phyloP scores from a whole-genome alignment of 2,113 vertebrate species.

The Hoplias malabaricus region DNA sequence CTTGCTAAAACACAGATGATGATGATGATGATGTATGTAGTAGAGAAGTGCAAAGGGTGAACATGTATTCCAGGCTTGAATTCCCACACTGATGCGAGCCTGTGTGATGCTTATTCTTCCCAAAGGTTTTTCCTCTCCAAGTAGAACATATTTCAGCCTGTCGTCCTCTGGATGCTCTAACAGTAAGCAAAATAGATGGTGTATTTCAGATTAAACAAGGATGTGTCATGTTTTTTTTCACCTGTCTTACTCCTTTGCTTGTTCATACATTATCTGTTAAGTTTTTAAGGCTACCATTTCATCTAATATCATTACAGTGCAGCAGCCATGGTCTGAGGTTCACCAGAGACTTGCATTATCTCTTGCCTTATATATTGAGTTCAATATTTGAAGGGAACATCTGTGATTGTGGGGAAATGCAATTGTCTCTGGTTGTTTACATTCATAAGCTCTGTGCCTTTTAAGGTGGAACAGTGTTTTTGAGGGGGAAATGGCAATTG shows the following conservation, averaged over 20 bases:
- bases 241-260: not conserved
- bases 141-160: slow-evolving; percentile 15
- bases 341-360: too few relatives aligned
- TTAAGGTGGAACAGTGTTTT: too few relatives aligned
- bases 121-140: not conserved
- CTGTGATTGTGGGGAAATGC: too few relatives aligned
- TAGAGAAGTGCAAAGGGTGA: slow-evolving; percentile 39
- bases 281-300: too few relatives aligned
- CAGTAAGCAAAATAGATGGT: not conserved
- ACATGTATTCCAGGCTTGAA: slow-evolving; percentile 17
- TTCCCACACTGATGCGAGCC: not conserved
- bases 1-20: slow-evolving; percentile 49
- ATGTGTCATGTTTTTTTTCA: not conserved
- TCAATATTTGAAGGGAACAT: too few relatives aligned
- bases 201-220: not conserved
- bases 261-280: not conserved
- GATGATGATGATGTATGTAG: slow-evolving; percentile 46
- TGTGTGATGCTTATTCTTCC: not conserved
- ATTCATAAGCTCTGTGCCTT: too few relatives aligned
- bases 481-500: too few relatives aligned
- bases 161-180: not conserved
- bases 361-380: too few relatives aligned
- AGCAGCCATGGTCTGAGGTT: too few relatives aligned
- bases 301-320: too few relatives aligned
- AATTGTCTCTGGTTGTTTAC: too few relatives aligned